Evolutionary conservation across 2,888 invertebrate genomes (phyloP), one percentile per base, ranked within the genome.

Genomic region (Eristalis arbustorum): DNA sequence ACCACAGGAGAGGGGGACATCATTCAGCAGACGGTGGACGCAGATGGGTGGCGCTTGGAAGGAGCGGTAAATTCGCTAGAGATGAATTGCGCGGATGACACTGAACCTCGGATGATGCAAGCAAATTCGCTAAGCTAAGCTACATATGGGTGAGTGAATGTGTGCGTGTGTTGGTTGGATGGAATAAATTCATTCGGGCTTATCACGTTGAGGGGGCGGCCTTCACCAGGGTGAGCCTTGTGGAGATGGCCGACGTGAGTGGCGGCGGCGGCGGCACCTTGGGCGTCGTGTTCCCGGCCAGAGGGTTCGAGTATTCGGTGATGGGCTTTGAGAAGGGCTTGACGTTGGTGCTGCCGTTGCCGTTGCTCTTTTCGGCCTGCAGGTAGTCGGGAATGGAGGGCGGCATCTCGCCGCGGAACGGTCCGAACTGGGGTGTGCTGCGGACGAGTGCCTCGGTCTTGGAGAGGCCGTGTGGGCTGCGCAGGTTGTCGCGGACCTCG

Each of bases 371-470:
- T 49, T 90, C 90, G 2, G 92, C 92, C 8, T 92, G 90, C 22
- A 93, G 90, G 79, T 93, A 93, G 25, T 93, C 92, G 0, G 94
- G 93, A 34, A 94, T 92, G 61, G 94, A 91, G 1, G 95, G 95
- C 10, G 96, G 96, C 6, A 96, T 94, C 90, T 96, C 96, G 0
- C 96, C 97, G 89, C 94, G 95, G 89, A 95, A 97, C 2, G 95
- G 95, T 0, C 95, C 95, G 88, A 96, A 96, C 90, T 97, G 97
- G 1, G 97, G 96, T 2, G 92, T 92, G 31, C 94, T 94, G 89
- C 94, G 95, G 67, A 96, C 93, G 1, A 96, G 92, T 57, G 95
- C 93, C 74, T 96, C 95, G 0, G 95, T 93, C 84, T 94, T 94
- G 0, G 93, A 94, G 3, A 93, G 90, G 68, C 92, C 92, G 3